Conservation (phyloP, 2,797 vertebrate species). For the Alcedo atthis region DNA sequence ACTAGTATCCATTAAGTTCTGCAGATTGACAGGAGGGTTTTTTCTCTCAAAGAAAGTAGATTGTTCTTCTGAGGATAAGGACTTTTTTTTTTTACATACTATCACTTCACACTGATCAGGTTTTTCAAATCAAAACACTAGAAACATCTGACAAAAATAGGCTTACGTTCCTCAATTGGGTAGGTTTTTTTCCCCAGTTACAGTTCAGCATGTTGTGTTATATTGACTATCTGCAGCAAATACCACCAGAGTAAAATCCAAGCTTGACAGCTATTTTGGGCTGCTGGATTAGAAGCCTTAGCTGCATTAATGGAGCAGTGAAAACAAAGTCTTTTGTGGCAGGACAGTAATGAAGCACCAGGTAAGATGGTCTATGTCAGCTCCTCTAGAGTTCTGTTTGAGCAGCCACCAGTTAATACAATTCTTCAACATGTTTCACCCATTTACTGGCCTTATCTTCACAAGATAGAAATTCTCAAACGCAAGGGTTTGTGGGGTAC, state of each 20-base stretch:
- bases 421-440: not conserved
- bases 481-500: rapidly evolving
- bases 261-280: slow-evolving; percentile 50
- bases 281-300: slow-evolving; percentile 53
- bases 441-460: not conserved
- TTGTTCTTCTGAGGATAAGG: not conserved
- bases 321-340: not conserved
- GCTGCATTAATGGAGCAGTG: slow-evolving; percentile 44
- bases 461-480: not conserved
- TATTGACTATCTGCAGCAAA: not conserved
- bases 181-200: not conserved
- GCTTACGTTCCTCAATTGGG: rapidly evolving
- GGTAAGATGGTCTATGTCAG: not conserved
- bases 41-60: not conserved
- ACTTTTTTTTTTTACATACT: not conserved
- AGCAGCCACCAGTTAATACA: not conserved
- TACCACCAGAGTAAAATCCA: slow-evolving; percentile 21
- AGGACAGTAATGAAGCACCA: not conserved
- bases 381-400: not conserved
- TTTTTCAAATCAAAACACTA: not conserved
- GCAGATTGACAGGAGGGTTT: rapidly evolving
- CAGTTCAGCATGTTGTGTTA: not conserved
- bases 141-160: not conserved
- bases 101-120: not conserved
- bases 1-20: not conserved